A percentile compares a stretch with the other conserved stretches of the same genome.
These are phyloP conservation scores for Chydorus sphaericus DNA, from an alignment of 2,888 invertebrate species.

Conservation along the genomic window DNA sequence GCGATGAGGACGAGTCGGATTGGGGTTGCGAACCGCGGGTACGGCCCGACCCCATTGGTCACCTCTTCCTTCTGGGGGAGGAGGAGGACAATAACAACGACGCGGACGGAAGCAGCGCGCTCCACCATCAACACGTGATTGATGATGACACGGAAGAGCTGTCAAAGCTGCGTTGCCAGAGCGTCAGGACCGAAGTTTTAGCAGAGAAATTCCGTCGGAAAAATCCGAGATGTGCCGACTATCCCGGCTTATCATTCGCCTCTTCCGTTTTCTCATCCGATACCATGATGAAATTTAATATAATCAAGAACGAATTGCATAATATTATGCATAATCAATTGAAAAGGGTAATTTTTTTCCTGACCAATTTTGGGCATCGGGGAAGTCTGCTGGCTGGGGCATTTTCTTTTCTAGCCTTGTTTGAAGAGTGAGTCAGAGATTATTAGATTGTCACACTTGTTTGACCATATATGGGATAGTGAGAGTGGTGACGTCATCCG, in stretches of 20 bases:
- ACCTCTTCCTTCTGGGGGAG: not conserved
- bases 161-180: conserved; percentile 70
- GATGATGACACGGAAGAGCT: conserved; percentile 40
- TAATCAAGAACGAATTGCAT: conserved; percentile 92
- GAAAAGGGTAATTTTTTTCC: conserved; percentile 66
- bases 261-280: conserved; percentile 88
- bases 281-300: conserved; percentile 94
- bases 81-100: conserved; percentile 12
- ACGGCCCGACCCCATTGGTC: conserved; percentile 15
- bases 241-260: conserved; percentile 81
- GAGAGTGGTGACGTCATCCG: no score
- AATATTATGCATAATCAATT: conserved; percentile 93
- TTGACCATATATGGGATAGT: no score
- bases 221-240: conserved; percentile 67
- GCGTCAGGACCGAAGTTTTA: conserved; percentile 74
- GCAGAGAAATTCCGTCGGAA: conserved; percentile 60
- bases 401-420: no score
- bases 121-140: no score
- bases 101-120: conserved; percentile 35
- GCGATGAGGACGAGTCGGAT: not conserved
- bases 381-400: no score
- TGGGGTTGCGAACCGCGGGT: not conserved
- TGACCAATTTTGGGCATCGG: not conserved
- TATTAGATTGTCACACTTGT: no score
- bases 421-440: no score